Conservation (phyloP, 2,113 vertebrate species). For the Ptilorrhoa leucosticta region DNA sequence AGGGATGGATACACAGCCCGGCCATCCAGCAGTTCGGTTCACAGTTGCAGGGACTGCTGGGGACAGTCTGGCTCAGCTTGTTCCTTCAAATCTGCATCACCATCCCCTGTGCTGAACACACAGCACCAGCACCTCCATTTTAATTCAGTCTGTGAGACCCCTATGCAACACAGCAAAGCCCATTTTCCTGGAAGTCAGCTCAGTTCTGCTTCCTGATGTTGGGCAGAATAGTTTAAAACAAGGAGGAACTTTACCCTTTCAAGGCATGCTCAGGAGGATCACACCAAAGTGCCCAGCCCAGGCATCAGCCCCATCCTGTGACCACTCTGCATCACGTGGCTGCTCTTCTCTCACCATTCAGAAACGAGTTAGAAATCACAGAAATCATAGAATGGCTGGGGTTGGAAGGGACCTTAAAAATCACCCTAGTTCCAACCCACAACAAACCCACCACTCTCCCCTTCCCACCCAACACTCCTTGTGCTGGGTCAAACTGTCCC, state of each 20-base stretch:
- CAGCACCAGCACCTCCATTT: background rate
- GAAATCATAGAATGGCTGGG: background rate
- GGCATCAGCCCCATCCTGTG: background rate
- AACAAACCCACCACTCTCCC: accelerated
- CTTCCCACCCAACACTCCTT: background rate
- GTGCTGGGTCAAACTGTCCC: accelerated
- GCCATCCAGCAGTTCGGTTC: background rate
- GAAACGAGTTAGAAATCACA: accelerated
- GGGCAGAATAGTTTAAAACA: background rate
- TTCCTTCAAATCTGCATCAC: accelerated
- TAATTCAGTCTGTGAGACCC: accelerated
- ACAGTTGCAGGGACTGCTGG: accelerated
- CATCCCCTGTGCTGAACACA: background rate
- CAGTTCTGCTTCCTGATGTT: background rate
- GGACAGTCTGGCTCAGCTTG: background rate
- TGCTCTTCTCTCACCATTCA: background rate
- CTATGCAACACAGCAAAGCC: accelerated
- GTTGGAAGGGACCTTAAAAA: background rate
- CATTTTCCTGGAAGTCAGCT: background rate
- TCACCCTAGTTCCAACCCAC: background rate
- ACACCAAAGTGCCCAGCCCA: accelerated
- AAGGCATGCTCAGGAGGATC: background rate
- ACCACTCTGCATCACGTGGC: background rate
- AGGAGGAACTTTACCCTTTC: background rate
- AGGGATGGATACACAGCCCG: accelerated